A percentile compares a stretch with the other conserved stretches of the same genome.
Conservation (phyloP, 1,140 invertebrate genomes). For the Hermatobates lingyangjiaoensis region DNA sequence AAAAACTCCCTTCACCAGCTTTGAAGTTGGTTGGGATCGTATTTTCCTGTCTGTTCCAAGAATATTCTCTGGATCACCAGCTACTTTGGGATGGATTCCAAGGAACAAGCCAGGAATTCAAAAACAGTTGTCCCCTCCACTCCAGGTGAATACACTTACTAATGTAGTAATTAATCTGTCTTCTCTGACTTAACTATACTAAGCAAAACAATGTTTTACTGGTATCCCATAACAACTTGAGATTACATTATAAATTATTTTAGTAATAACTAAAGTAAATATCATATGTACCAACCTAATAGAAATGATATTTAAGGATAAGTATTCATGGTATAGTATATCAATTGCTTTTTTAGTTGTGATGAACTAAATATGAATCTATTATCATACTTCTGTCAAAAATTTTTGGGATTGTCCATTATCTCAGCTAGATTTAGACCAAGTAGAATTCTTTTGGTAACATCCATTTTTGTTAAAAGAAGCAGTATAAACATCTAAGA, state of each 20-base stretch:
- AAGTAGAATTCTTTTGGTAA: too few relatives aligned
- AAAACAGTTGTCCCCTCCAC: slow-evolving; percentile 36
- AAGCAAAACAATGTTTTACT: neutral
- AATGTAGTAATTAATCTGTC: neutral
- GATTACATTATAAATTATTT: too few relatives aligned
- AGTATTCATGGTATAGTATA: neutral
- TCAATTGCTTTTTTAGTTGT: too few relatives aligned
- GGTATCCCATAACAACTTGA: neutral
- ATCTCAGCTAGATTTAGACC: too few relatives aligned
- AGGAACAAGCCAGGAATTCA: slow-evolving; percentile 25
- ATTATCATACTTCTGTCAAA: too few relatives aligned
- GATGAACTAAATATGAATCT: too few relatives aligned
- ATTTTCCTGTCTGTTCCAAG: slow-evolving; percentile 54
- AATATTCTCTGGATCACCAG: slow-evolving; percentile 45
- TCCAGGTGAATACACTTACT: slow-evolving; percentile 27
- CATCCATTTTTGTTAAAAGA: too few relatives aligned
- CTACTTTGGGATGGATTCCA: slow-evolving; percentile 45
- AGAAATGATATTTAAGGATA: neutral
- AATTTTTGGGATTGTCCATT: too few relatives aligned
- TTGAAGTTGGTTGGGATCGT: slow-evolving; percentile 44
- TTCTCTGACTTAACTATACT: neutral
- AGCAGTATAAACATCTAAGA: too few relatives aligned
- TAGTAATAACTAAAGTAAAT: neutral
- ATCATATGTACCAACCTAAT: neutral
- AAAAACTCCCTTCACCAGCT: slow-evolving; percentile 35